These are phyloP conservation scores for Copidosoma aretas DNA, from an alignment of 2,888 invertebrate species.

Conservation along the genomic window DNA sequence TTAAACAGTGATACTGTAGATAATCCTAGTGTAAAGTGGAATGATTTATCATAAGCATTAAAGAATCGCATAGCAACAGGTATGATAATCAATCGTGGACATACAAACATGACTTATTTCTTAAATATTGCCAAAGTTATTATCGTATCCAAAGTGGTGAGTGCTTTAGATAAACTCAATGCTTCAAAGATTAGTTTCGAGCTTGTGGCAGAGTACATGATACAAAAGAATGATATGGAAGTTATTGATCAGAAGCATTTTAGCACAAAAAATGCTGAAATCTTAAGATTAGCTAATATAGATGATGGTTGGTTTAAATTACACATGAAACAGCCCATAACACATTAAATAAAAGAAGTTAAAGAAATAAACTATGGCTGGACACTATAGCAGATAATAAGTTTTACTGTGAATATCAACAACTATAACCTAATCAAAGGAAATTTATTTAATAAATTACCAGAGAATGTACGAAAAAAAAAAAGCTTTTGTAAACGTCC, in stretches of 20 bases:
- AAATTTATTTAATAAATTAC: background rate
- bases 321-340: background rate
- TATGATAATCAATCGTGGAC: too few species aligned
- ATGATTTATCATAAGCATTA: too few species aligned
- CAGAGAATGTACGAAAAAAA: background rate
- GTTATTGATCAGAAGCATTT: too few species aligned
- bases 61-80: too few species aligned
- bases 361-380: background rate
- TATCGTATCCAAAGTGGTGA: too few species aligned
- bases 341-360: background rate
- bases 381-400: background rate
- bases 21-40: too few species aligned
- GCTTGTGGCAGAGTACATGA: background rate
- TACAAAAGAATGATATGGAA: background rate
- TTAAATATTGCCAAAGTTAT: too few species aligned
- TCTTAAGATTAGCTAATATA: background rate
- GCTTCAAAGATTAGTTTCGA: background rate
- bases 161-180: background rate
- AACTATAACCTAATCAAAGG: background rate
- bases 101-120: too few species aligned
- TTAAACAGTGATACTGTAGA: too few species aligned
- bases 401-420: background rate
- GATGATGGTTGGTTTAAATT: background rate
- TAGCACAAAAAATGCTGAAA: background rate
- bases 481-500: background rate